Base-by-base conservation (phyloP, 30 jellyfish, hydroid and myxozoan genomes). In the Hydractinia symbiolongicarpus region DNA sequence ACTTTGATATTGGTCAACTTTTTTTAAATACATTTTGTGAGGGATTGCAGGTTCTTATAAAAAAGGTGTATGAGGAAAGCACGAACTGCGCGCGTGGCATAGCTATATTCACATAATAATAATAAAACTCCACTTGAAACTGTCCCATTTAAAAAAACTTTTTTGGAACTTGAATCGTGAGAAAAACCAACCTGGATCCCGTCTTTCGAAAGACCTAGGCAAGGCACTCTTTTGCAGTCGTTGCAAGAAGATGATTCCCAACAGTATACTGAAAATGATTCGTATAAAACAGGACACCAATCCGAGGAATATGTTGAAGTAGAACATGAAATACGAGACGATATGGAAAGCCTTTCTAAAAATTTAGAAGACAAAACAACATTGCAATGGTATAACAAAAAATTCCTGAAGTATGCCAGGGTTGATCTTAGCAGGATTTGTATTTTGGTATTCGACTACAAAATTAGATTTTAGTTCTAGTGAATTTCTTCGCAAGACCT, bases 241-340 rank as follows among this genome's bases (percentile, higher is more conserved):
- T 72, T 81, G 90, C 50, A 90, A 86, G 66, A 90, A 90, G 15
- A 90, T 56, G 19, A 86, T 73, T 11, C 97, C 97, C 86, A 90
- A 58, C 40, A 86, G 66, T 4, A 90, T 51, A 61, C 96, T 85
- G 55, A 76, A 81, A 62, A 86, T 56, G 51, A 90, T 86, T 14
- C 97, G 88, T 64, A 86, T 58, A 4, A 90, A 82, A 67, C 96
- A 90, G 0, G 97, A 78, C 56, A 90, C 62, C 67, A 90, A 76
- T 14, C 97, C 97, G 55, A 90, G 94, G 77, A 86, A 76, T 44
- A 86, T 86, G 83, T 90, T 90, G 90, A 90, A 90, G 96, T 79
- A 90, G 61, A 90, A 90, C 85, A 90, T n/a, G n/a, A 53, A 90
- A 67, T 81, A 90, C 7, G 97, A 85, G 55, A 86, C 75, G 53